Percentiles rank a stretch among this genome's conserved stretches.
Evolutionary conservation across 1,140 invertebrate genomes (phyloP).

Genomic region (Latrodectus geometricus): DNA sequence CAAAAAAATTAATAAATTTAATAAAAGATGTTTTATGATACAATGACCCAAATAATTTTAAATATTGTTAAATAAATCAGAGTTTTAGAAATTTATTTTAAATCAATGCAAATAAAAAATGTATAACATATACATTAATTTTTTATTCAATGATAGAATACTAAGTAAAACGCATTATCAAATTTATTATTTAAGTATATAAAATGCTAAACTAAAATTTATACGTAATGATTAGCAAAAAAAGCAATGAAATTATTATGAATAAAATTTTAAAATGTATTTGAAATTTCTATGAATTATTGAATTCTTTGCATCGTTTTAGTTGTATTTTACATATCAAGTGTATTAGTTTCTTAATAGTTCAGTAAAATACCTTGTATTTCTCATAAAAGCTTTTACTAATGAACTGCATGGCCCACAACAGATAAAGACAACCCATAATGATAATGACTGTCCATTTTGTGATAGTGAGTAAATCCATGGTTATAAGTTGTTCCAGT

Average conservation of each 20-base stretch:
- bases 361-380: constrained; percentile 44
- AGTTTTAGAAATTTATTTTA: no score
- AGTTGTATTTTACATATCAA: no score
- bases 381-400: constrained; percentile 43
- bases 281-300: no score
- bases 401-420: constrained; percentile 52
- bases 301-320: no score
- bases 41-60: no score
- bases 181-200: background rate
- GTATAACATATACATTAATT: no score
- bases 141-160: background rate
- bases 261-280: no score
- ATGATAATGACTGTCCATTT: constrained; percentile 38
- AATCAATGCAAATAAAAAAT: no score
- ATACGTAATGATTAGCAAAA: background rate
- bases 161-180: background rate
- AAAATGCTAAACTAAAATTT: background rate
- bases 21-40: no score
- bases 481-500: background rate
- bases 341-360: background rate
- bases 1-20: no score
- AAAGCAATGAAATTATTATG: no score
- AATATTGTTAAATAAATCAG: no score
- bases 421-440: constrained; percentile 32
- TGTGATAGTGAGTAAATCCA: constrained; percentile 21